These are phyloP conservation scores for Mimachlamys varia DNA, from an alignment of 2,888 invertebrate species.

Conservation along the genomic window DNA sequence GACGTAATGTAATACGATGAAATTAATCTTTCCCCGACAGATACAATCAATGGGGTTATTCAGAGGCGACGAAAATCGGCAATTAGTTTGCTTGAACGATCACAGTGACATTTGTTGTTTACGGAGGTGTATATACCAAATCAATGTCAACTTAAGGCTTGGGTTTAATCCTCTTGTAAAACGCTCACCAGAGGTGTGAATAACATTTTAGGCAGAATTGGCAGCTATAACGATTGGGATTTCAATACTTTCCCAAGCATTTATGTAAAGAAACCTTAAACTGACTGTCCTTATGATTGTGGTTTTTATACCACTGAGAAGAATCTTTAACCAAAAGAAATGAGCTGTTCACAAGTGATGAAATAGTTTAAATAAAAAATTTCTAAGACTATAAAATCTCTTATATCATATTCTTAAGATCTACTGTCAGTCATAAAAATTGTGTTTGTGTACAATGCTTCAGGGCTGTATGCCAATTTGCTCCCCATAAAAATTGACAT, in stretches of 20 bases:
- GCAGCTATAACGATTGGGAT: background rate
- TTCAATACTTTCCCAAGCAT: background rate
- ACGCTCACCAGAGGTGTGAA: background rate
- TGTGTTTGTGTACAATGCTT: background rate
- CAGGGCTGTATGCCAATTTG: background rate
- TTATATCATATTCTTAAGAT: background rate
- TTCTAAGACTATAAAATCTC: background rate
- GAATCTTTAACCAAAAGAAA: background rate
- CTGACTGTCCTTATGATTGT: background rate
- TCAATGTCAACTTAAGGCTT: background rate
- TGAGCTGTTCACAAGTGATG: background rate
- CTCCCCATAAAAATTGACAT: background rate
- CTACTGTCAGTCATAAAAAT: background rate
- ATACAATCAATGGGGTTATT: background rate
- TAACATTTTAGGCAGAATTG: background rate
- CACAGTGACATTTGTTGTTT: background rate
- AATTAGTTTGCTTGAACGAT: background rate
- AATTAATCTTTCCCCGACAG: conserved; percentile 23
- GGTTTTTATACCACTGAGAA: background rate
- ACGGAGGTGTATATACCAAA: background rate
- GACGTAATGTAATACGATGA: background rate
- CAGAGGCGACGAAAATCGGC: conserved; percentile 31
- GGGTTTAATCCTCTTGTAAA: conserved; percentile 15
- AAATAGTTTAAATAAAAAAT: background rate
- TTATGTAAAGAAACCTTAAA: background rate